Base-by-base conservation (phyloP, 1,140 invertebrate species). In the Drosophila tsacasi region DNA sequence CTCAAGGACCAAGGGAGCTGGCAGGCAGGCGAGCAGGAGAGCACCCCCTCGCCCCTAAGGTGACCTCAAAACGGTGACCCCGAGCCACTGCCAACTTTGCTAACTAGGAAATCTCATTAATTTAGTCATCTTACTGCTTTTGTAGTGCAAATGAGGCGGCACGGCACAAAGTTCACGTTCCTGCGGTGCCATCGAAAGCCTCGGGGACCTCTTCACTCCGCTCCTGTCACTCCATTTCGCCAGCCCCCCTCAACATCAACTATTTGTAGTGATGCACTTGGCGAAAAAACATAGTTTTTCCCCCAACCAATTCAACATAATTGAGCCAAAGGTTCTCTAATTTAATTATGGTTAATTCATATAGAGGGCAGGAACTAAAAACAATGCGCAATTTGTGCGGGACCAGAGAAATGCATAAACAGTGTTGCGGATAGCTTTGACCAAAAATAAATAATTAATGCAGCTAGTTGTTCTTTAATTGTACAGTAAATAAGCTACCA, bases 161-260 rank as follows among this genome's bases (percentile, higher is more conserved):
- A 84, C 82, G 73, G 80, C 66, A 63, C 83, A 86, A 79, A 86
- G 76, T 87, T 86, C 81, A 86, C 76, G 79, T 55, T 79, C 65
- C 81, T 71, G 71, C 68, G 69, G 69, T 73, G 69, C 69, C 52
- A 30, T 27, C 27, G 65, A 80, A 80, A 39, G 59, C 81, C 68
- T 67, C 42, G 66, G 81, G 81, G 81, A 84, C 66, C 73, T 61
- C 76, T 68, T 37, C 55, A 17, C 58, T 21, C 40, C 63, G 39
- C 40, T 63, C 63, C 58, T 61, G 46, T 68, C 67, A 74, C 72
- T 64, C 39, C 40, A 75, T 25, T 49, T 65, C 32, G 25, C 35
- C 23, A 47, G 46, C 23, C 21, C 9, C 23, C 23, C 19, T 17
- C n/a, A n/a, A 54, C 54, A 46, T 21, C 55, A 44, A 67, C 47